These are phyloP conservation scores for Palythoa heliodiscus DNA, from an alignment of 92 coral and sea anemone genomes.

Conservation along the genomic window DNA sequence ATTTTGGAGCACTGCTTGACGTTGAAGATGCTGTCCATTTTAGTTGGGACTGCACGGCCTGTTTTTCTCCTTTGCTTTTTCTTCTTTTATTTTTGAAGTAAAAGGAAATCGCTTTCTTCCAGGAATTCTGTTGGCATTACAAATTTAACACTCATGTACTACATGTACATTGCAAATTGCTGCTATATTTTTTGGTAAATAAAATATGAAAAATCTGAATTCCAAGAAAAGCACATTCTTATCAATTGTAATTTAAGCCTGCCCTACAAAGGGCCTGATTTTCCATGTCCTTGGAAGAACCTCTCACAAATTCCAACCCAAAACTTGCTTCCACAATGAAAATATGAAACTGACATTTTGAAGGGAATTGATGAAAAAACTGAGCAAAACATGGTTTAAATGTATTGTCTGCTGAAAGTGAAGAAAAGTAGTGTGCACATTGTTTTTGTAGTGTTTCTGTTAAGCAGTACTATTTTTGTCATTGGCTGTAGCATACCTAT, in stretches of 20 bases:
- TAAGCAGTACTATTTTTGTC: constrained; percentile 22
- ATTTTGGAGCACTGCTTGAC: constrained; percentile 2
- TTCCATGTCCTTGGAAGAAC: constrained; percentile 22
- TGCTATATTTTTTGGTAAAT: constrained; percentile 4
- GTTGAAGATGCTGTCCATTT: constrained; percentile 3
- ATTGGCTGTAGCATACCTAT: constrained; percentile 26
- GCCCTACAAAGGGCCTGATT: neutral
- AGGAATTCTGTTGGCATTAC: neutral
- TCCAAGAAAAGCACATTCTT: constrained; percentile 9
- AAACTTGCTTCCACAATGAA: constrained; percentile 21
- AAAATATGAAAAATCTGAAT: neutral
- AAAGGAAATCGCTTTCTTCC: neutral
- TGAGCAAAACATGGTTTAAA: constrained; percentile 22
- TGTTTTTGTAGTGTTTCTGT: constrained; percentile 18
- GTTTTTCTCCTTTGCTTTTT: constrained; percentile 5
- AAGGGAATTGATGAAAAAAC: constrained; percentile 15
- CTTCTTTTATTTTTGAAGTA: constrained; percentile 3
- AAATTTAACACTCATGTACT: neutral
- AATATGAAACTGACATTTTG: constrained; percentile 20
- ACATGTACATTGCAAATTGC: constrained; percentile 3
- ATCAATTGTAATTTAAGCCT: constrained; percentile 1
- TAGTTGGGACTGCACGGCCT: neutral
- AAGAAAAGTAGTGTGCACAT: constrained; percentile 20
- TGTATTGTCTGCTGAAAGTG: constrained; percentile 27
- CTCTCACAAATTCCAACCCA: constrained; percentile 19